A percentile compares a stretch with the other conserved stretches of the same genome.
phyloP scores from a whole-genome alignment of 2,888 invertebrate species.

The Coleophora flavipennella region DNA sequence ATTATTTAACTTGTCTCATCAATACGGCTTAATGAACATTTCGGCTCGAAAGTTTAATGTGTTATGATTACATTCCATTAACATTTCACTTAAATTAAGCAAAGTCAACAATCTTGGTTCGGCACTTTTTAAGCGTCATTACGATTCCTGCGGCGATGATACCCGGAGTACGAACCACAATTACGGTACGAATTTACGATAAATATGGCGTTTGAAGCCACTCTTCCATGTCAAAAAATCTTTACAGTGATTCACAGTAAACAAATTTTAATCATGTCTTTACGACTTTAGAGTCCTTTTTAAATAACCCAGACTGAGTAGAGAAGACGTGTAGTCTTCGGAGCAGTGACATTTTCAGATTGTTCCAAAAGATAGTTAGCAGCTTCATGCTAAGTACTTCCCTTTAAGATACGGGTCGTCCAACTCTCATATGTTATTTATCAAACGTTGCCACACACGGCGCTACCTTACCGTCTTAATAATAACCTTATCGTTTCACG shows the following conservation, averaged over 20 bases:
- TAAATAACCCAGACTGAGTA: neutral
- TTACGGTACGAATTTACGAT: conserved; percentile 61
- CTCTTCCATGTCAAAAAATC: conserved; percentile 15
- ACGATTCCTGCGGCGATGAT: conserved; percentile 30
- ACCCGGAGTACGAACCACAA: conserved; percentile 43
- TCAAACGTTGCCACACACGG: conserved; percentile 61
- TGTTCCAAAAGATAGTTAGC: conserved; percentile 62
- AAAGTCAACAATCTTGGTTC: conserved; percentile 15
- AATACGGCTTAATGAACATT: too few species aligned
- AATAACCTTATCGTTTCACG: neutral
- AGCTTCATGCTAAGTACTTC: conserved; percentile 68
- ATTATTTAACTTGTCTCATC: too few species aligned
- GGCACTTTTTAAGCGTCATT: conserved; percentile 42
- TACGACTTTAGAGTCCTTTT: conserved; percentile 18
- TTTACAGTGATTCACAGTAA: neutral
- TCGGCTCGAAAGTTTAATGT: too few species aligned
- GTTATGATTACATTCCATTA: neutral
- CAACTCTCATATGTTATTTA: conserved; percentile 53
- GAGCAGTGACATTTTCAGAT: conserved; percentile 51
- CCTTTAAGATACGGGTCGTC: conserved; percentile 65
- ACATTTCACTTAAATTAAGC: conserved; percentile 2
- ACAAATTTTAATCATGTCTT: conserved; percentile 14
- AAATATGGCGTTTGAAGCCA: conserved; percentile 51
- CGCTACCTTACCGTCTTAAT: conserved; percentile 23
- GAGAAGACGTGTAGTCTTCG: conserved; percentile 20